phyloP scores from a whole-genome alignment of 2,888 invertebrate genomes.

The Pharmacophagus antenor region DNA sequence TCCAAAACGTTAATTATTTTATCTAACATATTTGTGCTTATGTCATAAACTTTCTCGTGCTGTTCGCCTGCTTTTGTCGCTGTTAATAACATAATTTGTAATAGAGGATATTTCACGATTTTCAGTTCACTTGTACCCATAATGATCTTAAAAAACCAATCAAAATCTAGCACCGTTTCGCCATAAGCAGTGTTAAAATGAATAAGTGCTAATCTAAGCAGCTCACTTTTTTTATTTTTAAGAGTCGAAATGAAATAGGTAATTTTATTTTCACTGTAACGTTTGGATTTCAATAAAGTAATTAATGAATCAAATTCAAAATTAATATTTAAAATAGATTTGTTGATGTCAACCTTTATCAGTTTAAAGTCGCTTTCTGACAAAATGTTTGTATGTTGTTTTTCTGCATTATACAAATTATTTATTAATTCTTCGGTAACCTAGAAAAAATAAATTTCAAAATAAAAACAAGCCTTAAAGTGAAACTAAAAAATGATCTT shows the following conservation, averaged over 20 bases:
- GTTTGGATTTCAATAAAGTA: conserved; percentile 11
- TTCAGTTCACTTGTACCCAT: conserved; percentile 59
- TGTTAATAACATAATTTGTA: conserved; percentile 50
- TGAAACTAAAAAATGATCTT: neutral
- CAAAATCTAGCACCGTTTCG: conserved; percentile 48
- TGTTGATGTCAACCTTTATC: conserved; percentile 20
- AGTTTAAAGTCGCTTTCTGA: conserved; percentile 17
- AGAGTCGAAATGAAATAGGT: conserved; percentile 18
- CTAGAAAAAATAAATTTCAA: conserved; percentile 29
- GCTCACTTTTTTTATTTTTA: conserved; percentile 39
- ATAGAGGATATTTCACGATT: conserved; percentile 51
- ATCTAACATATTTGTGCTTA: conserved; percentile 51
- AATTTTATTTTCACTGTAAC: conserved; percentile 21
- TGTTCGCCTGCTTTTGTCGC: conserved; percentile 39
- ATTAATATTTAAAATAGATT: conserved; percentile 11
- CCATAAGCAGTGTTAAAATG: conserved; percentile 48
- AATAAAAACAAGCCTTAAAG: neutral
- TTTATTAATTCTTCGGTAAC: conserved; percentile 40
- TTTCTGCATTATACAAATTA: conserved; percentile 40
- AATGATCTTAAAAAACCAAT: conserved; percentile 56
- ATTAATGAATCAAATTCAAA: conserved; percentile 15
- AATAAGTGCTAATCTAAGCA: conserved; percentile 45
- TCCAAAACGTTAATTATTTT: conserved; percentile 53
- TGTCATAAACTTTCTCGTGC: conserved; percentile 49
- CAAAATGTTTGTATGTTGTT: conserved; percentile 4